Conservation (phyloP, 2,113 vertebrate genomes). For the Oxyruncus cristatus region DNA sequence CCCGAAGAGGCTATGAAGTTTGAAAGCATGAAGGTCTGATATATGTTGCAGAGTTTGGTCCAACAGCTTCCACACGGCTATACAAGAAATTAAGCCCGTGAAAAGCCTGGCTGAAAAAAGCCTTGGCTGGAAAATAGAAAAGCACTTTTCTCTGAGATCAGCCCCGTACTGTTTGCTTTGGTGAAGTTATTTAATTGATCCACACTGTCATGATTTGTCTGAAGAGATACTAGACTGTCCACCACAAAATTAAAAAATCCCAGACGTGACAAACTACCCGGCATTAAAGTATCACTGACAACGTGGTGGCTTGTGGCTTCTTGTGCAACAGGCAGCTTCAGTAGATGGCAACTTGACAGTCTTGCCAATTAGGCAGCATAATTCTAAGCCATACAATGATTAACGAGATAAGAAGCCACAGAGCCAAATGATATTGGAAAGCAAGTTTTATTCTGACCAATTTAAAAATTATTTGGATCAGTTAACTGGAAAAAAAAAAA, state of each 20-base stretch:
- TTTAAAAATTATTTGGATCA: neutral
- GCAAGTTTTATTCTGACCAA: constrained; percentile 24
- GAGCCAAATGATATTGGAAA: constrained; percentile 15
- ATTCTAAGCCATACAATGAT: neutral
- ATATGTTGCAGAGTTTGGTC: neutral
- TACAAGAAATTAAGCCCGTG: neutral
- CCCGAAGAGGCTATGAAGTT: neutral
- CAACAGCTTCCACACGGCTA: neutral
- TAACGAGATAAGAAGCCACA: neutral
- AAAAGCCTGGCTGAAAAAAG: neutral
- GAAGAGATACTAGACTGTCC: neutral
- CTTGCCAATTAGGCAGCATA: neutral
- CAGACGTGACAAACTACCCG: neutral
- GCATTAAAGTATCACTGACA: neutral
- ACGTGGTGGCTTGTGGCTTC: neutral
- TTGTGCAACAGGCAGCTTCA: neutral
- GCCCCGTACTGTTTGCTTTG: neutral
- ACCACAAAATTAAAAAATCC: neutral
- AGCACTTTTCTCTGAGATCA: neutral
- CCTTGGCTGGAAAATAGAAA: neutral
- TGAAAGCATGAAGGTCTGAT: neutral
- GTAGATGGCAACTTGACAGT: neutral
- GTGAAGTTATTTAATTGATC: neutral
- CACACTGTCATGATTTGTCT: neutral
- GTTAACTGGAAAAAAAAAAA: neutral